These are phyloP conservation scores for Sinocyclocheilus grahami DNA, from an alignment of 2,113 vertebrate species.

Conservation along the genomic window DNA sequence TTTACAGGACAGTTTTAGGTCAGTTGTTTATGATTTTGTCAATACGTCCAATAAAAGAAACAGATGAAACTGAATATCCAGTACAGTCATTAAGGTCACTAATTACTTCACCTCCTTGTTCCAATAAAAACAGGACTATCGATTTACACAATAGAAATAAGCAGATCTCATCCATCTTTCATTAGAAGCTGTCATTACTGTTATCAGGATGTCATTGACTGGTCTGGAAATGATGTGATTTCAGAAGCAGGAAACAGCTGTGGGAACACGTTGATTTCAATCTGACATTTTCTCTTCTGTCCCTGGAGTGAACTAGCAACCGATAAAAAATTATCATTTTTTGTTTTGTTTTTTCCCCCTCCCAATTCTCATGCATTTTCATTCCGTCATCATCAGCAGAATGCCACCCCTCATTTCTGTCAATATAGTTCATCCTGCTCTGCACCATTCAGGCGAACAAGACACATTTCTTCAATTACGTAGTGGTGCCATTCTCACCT, in stretches of 20 bases:
- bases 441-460: background rate
- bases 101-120: background rate
- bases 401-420: background rate
- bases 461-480: background rate
- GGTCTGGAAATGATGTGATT: background rate
- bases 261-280: background rate
- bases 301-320: background rate
- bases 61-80: too few relatives aligned
- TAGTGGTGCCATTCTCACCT: background rate
- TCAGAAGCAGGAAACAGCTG: background rate
- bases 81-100: too few relatives aligned
- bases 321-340: too few relatives aligned
- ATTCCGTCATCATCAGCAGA: background rate
- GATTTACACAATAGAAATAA: constrained; percentile 1
- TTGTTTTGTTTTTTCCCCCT: too few relatives aligned
- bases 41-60: too few relatives aligned
- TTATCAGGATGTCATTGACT: background rate
- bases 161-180: background rate
- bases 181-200: background rate
- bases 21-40: too few relatives aligned
- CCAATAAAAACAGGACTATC: background rate
- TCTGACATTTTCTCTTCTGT: constrained; percentile 10
- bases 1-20: too few relatives aligned
- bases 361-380: background rate
- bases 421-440: background rate